Conservation (phyloP, 2,113 vertebrate genomes). For the Acanthochromis polyacanthus region DNA sequence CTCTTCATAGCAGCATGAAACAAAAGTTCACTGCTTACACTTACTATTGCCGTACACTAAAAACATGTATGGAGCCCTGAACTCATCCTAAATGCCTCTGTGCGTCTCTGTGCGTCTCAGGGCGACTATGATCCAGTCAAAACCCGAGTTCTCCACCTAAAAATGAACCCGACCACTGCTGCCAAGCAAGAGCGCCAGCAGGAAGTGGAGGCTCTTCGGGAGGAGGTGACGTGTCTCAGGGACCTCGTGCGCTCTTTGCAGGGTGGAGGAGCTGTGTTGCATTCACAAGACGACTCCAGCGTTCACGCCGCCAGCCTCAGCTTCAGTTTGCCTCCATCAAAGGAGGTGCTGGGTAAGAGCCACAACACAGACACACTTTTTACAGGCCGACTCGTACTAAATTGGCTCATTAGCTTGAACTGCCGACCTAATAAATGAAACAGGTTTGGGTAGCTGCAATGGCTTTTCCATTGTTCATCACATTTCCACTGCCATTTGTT, state of each 20-base stretch:
- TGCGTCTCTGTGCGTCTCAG: constrained; percentile 75
- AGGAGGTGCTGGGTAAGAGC: constrained; percentile 91
- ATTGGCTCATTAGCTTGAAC: not conserved
- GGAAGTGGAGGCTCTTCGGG: constrained; percentile 86
- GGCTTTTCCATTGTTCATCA: not conserved
- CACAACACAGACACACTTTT: not conserved
- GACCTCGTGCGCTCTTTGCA: constrained; percentile 87
- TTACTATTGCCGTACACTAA: too few relatives aligned
- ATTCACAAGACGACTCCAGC: constrained; percentile 40
- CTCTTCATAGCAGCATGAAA: too few relatives aligned
- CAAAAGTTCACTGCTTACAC: too few relatives aligned
- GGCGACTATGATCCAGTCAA: constrained; percentile 91
- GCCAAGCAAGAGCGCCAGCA: constrained; percentile 90
- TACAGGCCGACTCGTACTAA: not conserved
- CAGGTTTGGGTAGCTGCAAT: not conserved
- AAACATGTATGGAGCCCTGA: too few relatives aligned
- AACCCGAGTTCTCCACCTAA: constrained; percentile 92
- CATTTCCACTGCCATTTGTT: not conserved
- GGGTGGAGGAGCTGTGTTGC: constrained; percentile 75
- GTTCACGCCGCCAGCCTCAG: constrained; percentile 69
- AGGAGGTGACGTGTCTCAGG: constrained; percentile 88
- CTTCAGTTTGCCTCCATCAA: constrained; percentile 85
- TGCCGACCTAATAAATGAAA: not conserved
- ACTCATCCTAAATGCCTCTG: not conserved
- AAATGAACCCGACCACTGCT: constrained; percentile 88